Base-by-base conservation (phyloP, 1,140 invertebrate species). In the Drosophila pseudoananassae region DNA sequence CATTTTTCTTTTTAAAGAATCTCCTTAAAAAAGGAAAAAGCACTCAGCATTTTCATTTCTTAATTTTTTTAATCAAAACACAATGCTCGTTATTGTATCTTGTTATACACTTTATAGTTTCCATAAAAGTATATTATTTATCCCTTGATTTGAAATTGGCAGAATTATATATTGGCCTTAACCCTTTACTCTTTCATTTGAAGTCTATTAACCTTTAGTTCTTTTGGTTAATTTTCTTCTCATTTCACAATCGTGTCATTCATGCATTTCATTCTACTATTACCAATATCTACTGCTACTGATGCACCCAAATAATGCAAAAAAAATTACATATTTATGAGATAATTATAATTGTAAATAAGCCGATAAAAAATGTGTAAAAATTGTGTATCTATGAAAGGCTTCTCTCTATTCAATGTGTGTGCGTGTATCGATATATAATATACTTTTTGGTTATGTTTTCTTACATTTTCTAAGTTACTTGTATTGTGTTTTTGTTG, bases 211-310 rank as follows among this genome's bases (percentile, higher is more conserved):
- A 8, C 12, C 36, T 50, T 69, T 12, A 54, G 46, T 79, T 80
- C 3, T 59, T 43, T 79, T 12, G 45, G 36, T 75, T 82, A n/a
- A 14, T 55, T 66, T 25, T 27, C 59, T 70, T 60, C 47, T 73
- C 20, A 65, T 85, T 84, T 79, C 45, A 53, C 61, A 56, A 76
- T 85, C 73, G 76, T 69, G 75, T 83, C 80, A 84, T 85, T 46
- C 75, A 84, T 79, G 76, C 69, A 82, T 83, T 78, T 17, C 63
- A 78, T 64, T 78, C 25, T 47, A 71, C 49, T 58, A 23, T 54
- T 49, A 65, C 20, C 27, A 69, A 45, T 46, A 55, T 54, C 63
- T 14, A 33, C 59, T 69, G 50, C 65, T 56, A 56, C 43, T n/a
- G 17, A 40, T 69, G 65, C 65, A 69, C 65, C 29, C 50, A 29